These are phyloP conservation scores for Zaprionus africanus DNA, from an alignment of 1,140 invertebrate genomes.

Conservation along the genomic window DNA sequence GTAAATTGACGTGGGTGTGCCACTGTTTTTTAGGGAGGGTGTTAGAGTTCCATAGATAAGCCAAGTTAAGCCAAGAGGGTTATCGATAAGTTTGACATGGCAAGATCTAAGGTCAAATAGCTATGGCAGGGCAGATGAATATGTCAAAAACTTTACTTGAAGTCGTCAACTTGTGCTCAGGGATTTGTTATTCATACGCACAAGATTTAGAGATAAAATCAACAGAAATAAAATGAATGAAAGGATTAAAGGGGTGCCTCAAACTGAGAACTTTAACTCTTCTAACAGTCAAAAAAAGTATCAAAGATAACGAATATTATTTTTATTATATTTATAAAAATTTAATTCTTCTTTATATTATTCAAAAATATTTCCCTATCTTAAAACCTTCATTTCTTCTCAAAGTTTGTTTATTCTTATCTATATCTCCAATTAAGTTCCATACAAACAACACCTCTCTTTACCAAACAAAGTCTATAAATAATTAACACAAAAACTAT, in stretches of 20 bases:
- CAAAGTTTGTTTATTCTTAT: too few species aligned
- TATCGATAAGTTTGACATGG: constrained; percentile 2
- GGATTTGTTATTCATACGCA: not conserved
- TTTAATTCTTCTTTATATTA: too few species aligned
- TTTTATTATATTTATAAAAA: too few species aligned
- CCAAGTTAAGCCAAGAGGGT: constrained; percentile 2
- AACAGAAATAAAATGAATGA: too few species aligned
- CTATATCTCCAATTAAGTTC: not conserved
- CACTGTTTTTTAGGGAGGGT: not conserved
- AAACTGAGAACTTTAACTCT: too few species aligned
- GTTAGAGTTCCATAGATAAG: constrained; percentile 7
- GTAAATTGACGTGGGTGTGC: not conserved
- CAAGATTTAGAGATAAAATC: too few species aligned
- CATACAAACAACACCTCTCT: not conserved
- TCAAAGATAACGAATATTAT: too few species aligned
- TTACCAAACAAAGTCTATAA: not conserved
- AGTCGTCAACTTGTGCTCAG: not conserved
- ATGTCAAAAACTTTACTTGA: not conserved
- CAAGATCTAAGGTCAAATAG: not conserved
- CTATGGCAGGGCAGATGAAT: not conserved
- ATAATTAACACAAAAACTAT: not conserved
- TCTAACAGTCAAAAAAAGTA: too few species aligned
- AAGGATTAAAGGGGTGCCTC: too few species aligned
- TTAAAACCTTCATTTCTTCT: too few species aligned
- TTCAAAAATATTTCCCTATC: too few species aligned